Conservation (phyloP, 2,113 vertebrate species). For the Ammospiza caudacuta region DNA sequence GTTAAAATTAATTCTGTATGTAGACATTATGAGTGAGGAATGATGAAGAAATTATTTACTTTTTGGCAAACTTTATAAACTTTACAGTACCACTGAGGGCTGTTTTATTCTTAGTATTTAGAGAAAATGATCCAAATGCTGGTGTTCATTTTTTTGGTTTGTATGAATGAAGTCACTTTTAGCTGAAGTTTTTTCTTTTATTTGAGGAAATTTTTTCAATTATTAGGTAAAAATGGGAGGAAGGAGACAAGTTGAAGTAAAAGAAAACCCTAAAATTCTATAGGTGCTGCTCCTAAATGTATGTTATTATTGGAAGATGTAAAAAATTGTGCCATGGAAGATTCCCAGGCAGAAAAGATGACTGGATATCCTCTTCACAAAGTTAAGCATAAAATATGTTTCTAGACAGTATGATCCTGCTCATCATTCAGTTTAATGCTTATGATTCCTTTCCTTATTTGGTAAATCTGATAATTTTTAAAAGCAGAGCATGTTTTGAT, state of each 20-base stretch:
- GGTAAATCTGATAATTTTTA: not conserved
- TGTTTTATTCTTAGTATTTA: not conserved
- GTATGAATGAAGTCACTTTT: not conserved
- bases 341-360: not conserved
- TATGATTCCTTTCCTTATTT: not conserved
- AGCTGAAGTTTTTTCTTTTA: not conserved
- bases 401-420: not conserved
- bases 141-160: not conserved
- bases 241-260: not conserved
- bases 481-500: not conserved
- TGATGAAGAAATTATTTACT: not conserved
- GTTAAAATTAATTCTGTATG: not conserved
- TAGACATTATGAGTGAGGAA: not conserved
- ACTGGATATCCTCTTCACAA: not conserved
- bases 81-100: not conserved
- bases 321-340: not conserved
- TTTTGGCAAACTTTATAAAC: not conserved
- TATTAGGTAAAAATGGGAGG: not conserved
- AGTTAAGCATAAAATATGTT: not conserved
- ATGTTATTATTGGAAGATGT: not conserved
- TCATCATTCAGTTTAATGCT: not conserved
- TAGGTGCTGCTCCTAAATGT: not conserved
- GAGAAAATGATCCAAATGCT: not conserved
- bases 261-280: not conserved
- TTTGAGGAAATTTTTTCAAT: not conserved